These are phyloP conservation scores for Cancer borealis DNA, from an alignment of 2,888 invertebrate genomes.

Conservation along the genomic window DNA sequence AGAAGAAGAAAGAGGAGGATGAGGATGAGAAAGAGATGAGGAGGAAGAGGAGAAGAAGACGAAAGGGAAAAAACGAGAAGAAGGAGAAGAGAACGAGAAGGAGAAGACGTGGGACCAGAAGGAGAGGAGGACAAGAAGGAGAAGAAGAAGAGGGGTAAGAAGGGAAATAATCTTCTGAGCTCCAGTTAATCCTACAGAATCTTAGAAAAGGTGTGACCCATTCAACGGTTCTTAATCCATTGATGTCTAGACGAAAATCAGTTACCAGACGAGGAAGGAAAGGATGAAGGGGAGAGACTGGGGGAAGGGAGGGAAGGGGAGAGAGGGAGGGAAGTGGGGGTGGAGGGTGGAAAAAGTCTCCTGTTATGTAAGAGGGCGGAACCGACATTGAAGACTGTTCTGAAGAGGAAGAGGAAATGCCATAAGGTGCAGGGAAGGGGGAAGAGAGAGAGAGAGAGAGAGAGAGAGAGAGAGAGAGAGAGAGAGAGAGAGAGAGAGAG, in stretches of 20 bases:
- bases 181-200: neutral
- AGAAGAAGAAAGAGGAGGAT: neutral
- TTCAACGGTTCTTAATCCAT: neutral
- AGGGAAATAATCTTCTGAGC: neutral
- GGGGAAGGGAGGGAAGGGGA: neutral
- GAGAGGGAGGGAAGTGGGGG: neutral
- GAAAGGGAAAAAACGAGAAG: neutral
- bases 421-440: too few species aligned
- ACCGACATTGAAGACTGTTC: neutral
- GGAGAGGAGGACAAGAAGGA: neutral
- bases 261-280: neutral
- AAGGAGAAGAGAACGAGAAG: neutral
- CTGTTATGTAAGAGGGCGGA: conserved; percentile 5
- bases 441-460: neutral
- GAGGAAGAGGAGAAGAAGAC: neutral
- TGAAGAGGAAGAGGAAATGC: too few species aligned
- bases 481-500: neutral
- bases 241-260: neutral
- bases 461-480: neutral
- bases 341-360: neutral
- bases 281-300: neutral
- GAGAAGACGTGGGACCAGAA: neutral
- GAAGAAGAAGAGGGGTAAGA: neutral
- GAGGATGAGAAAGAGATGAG: neutral
- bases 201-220: neutral